Evolutionary conservation across 92 coral and sea anemone genomes (phyloP).

Genomic region (Anthopleura xanthogrammica): DNA sequence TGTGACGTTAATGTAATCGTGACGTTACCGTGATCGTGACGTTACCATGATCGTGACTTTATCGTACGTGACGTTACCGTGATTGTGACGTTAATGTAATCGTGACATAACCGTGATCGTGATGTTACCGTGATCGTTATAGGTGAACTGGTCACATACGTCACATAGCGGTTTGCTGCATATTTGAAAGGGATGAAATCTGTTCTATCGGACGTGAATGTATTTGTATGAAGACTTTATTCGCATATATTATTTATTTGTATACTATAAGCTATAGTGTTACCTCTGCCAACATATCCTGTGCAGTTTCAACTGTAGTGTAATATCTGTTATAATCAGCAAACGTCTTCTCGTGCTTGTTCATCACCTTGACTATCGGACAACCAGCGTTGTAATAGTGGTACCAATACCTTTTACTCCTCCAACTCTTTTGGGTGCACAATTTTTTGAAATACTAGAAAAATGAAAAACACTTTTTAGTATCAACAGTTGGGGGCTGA

Average conservation of each 20-base stretch:
- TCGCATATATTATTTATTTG: too few species aligned
- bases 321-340: background rate
- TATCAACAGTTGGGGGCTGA: too few species aligned
- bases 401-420: background rate
- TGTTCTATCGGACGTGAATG: too few species aligned
- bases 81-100: background rate
- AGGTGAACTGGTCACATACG: too few species aligned
- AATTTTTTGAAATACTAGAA: background rate
- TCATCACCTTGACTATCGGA: background rate
- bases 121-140: too few species aligned
- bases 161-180: too few species aligned
- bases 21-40: too few species aligned
- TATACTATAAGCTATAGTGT: background rate
- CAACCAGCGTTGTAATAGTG: slow-evolving; percentile 18
- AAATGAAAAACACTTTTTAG: background rate
- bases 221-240: too few species aligned
- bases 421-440: background rate
- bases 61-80: too few species aligned
- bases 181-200: too few species aligned
- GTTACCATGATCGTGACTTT: too few species aligned
- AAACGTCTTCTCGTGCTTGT: slow-evolving; percentile 30
- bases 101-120: background rate
- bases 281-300: slow-evolving; percentile 30
- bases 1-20: background rate
- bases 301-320: slow-evolving; percentile 10